Conservation (phyloP, 2,888 invertebrate species). For the Phoenoteleia sp. region DNA sequence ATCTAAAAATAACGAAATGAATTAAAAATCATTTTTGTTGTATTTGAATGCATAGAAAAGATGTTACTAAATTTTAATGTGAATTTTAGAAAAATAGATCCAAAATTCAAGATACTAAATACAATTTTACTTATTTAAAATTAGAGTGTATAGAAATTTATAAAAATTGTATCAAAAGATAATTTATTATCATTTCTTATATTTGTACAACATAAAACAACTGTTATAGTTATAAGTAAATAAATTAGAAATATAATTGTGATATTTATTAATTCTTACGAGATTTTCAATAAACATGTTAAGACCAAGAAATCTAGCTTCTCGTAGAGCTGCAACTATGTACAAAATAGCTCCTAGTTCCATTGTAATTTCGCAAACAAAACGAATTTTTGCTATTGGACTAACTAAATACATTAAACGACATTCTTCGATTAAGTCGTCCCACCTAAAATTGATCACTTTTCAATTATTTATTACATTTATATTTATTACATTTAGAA, state of each 20-base stretch:
- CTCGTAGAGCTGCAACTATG: conserved; percentile 94
- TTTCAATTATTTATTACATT: background rate
- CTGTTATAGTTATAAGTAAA: too few relatives aligned
- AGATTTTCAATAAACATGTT: conserved; percentile 98
- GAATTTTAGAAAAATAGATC: too few relatives aligned
- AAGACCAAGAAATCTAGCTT: conserved; percentile 96
- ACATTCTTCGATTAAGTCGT: conserved; percentile 91
- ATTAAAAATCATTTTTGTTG: background rate
- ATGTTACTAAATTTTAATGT: too few relatives aligned
- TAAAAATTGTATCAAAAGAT: too few relatives aligned
- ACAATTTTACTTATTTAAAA: too few relatives aligned
- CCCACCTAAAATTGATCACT: conserved; percentile 88
- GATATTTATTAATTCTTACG: conserved; percentile 88
- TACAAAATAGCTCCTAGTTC: conserved; percentile 95
- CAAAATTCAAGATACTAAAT: too few relatives aligned
- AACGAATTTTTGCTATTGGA: conserved; percentile 90
- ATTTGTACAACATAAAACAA: too few relatives aligned
- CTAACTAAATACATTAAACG: conserved; percentile 90
- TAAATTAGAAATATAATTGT: too few relatives aligned
- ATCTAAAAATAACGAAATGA: conserved; percentile 87
- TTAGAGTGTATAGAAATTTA: too few relatives aligned
- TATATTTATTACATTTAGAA: too few relatives aligned
- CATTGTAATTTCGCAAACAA: conserved; percentile 93
- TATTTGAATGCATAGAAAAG: too few relatives aligned
- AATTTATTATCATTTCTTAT: too few relatives aligned